Evolutionary conservation across 2,888 invertebrate genomes (phyloP).

Genomic region (Homarus gammarus): DNA sequence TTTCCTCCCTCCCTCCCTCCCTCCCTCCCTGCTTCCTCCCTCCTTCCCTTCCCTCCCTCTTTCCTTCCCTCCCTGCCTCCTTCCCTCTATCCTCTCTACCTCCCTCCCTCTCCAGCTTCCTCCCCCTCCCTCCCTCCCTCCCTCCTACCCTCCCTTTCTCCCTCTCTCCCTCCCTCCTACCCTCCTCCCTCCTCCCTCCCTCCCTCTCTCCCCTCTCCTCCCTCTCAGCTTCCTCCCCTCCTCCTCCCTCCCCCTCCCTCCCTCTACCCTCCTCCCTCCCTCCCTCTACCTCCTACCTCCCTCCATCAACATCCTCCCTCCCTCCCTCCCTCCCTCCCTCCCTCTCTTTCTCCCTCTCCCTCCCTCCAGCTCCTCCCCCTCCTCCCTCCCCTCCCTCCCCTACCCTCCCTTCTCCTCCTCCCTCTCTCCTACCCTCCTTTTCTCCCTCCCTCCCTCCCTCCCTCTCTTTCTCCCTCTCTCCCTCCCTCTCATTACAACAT

Average conservation of each 20-base stretch:
- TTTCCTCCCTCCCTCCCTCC: conserved; percentile 11
- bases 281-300: background rate
- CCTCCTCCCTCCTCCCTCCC: background rate
- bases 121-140: too few relatives aligned
- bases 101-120: too few relatives aligned
- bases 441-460: background rate
- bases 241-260: background rate
- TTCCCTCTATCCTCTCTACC: too few relatives aligned
- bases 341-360: background rate
- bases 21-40: too few relatives aligned
- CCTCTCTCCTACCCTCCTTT: background rate
- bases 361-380: background rate
- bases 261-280: background rate
- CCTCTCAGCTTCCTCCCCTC: too few relatives aligned
- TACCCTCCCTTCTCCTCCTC: background rate
- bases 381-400: background rate
- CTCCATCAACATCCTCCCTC: background rate
- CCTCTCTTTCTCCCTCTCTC: background rate
- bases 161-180: background rate
- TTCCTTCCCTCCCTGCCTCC: background rate
- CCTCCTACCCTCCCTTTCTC: too few relatives aligned
- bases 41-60: background rate
- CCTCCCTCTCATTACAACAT: background rate
- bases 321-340: background rate
- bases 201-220: background rate